These are phyloP conservation scores for Loxodonta africana DNA, from an alignment of 2,113 vertebrate species.

Conservation along the genomic window DNA sequence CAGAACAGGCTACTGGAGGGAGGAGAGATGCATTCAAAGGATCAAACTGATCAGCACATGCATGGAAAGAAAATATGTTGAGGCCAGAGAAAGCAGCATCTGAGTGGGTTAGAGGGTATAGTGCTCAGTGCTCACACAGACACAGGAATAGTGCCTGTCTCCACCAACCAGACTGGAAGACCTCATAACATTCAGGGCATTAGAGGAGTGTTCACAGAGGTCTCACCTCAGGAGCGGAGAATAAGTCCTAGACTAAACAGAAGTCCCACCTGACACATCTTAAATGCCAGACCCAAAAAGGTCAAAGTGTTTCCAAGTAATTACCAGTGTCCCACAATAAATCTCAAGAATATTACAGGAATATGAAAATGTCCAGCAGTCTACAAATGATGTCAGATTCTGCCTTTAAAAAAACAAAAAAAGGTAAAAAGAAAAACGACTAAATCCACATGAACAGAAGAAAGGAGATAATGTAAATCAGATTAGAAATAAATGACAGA, in stretches of 20 bases:
- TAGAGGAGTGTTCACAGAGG: background rate
- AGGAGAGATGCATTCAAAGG: background rate
- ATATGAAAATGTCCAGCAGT: background rate
- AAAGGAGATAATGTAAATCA: too few relatives aligned
- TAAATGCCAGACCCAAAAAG: background rate
- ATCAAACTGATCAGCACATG: background rate
- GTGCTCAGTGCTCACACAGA: background rate
- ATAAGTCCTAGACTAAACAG: background rate
- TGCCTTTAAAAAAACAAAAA: too few relatives aligned
- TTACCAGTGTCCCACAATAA: background rate
- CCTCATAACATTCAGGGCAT: background rate
- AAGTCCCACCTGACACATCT: background rate
- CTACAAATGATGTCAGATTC: background rate
- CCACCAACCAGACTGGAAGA: background rate
- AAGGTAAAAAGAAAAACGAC: too few relatives aligned
- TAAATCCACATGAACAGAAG: too few relatives aligned
- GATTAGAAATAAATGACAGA: too few relatives aligned
- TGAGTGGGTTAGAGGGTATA: background rate
- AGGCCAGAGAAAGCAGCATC: background rate
- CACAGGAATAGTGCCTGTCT: background rate
- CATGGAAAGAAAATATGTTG: accelerated
- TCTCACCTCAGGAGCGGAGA: background rate
- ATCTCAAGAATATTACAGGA: background rate
- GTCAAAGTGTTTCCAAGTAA: background rate
- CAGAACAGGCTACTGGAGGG: background rate